These are phyloP conservation scores for Cossypha caffra DNA, from an alignment of 2,797 vertebrate species.

Conservation along the genomic window DNA sequence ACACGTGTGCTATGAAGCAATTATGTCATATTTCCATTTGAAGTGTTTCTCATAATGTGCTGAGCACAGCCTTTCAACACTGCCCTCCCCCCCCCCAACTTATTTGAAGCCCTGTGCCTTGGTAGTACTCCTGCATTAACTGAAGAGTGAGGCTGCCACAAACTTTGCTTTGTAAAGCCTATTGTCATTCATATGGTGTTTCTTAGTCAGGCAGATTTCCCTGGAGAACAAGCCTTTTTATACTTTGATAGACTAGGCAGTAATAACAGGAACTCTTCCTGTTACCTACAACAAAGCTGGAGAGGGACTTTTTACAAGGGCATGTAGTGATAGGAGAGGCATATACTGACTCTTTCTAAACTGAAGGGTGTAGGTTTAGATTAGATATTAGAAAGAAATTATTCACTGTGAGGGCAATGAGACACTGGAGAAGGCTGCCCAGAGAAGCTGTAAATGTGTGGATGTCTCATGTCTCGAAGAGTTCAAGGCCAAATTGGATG, in stretches of 20 bases:
- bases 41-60: not conserved
- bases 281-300: not conserved
- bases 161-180: not conserved
- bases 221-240: not conserved
- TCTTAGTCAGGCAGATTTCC: not conserved
- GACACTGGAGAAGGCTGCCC: not conserved
- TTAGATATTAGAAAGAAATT: not conserved
- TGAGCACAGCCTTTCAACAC: not conserved
- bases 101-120: not conserved
- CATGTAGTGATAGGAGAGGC: not conserved
- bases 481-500: not conserved
- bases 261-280: not conserved
- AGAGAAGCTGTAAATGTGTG: not conserved
- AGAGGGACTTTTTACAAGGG: not conserved
- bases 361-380: not conserved
- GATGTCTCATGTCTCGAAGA: not conserved
- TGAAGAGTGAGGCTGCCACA: not conserved
- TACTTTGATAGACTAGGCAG: not conserved
- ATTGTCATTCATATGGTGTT: not conserved
- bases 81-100: accelerated
- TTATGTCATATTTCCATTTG: not conserved
- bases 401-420: not conserved
- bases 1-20: not conserved
- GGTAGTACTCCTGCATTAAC: not conserved
- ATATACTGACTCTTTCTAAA: not conserved